Evolutionary conservation across 2,888 invertebrate genomes (phyloP), one percentile per base, ranked within the genome.

Genomic region (Nomada lathburiana): DNA sequence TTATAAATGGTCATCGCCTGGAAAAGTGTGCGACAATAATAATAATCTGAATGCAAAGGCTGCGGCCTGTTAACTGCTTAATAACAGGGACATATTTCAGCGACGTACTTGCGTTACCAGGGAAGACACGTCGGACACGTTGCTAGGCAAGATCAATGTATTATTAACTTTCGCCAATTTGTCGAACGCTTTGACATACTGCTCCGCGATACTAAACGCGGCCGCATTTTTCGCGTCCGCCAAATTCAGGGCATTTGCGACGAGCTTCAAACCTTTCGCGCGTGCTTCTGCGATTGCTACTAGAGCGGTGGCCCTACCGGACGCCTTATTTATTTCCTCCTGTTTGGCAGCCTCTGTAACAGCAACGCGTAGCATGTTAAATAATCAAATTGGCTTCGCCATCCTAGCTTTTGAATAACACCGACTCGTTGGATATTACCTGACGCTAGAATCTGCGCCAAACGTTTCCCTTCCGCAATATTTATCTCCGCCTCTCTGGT

Each of bases 401-500:
- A 5, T 36, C 7, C 36, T 26, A 26, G 26, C 26, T 2, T 26
- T 26, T 2, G 26, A 47, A 55, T 2, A 36, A n/a, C 20, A 10
- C 23, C 29, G 4, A 1, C 18, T 18, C 29, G 23, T 23, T 88
- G 18, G 1, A 20, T 53, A 78, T 89, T 94, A 97, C 97, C 97
- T 78, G 99, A 99, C 3, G 97, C 97, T 77, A 99, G 95, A 94
- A 99, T 99, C 91, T 97, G 96, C 0, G 99, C 96, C 92, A 97
- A 96, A 81, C 99, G 96, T 94, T 98, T 97, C 92, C 99, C 99
- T 94, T 99, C 98, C 0, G 99, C 99, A 9, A 99, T 97, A 94
- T 99, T 99, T 78, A 99, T 98, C 85, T 99, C 98, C 0, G 98
- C 98, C 86, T 97, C 97, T 42, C 98, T 95, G 13, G 96, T 95